Evolutionary conservation across 2,797 vertebrate genomes (phyloP).

Genomic region (Myotis daubentonii): DNA sequence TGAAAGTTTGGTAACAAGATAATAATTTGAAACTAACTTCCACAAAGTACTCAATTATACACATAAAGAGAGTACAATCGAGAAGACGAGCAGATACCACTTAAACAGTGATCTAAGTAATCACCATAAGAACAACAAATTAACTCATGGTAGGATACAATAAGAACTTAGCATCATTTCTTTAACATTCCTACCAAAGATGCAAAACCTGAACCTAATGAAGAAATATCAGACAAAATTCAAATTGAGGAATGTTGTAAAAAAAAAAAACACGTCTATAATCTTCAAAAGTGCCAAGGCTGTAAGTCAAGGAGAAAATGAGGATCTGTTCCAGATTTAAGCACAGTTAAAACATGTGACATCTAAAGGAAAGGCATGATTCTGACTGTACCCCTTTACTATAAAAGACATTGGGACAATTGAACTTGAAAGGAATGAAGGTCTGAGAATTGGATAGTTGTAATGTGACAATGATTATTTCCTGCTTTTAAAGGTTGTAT

Average conservation of each 20-base stretch:
- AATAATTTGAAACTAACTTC: conserved; percentile 9
- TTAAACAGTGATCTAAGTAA: conserved; percentile 2
- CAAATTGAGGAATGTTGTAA: neutral
- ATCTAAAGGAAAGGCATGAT: neutral
- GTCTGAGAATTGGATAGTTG: neutral
- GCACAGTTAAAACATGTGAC: neutral
- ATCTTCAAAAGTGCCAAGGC: neutral
- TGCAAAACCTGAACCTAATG: neutral
- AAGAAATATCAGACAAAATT: neutral
- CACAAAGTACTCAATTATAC: neutral
- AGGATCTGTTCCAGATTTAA: neutral
- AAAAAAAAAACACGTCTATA: neutral
- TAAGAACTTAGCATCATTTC: neutral
- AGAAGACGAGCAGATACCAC: neutral
- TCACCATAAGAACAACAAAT: neutral
- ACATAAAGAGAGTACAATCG: neutral
- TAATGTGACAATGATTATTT: neutral
- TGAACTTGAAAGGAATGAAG: neutral
- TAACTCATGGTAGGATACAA: neutral
- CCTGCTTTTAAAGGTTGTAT: neutral
- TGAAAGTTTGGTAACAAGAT: neutral
- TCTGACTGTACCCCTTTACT: neutral
- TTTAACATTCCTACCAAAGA: neutral
- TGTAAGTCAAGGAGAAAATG: neutral
- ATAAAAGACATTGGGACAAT: neutral